Conservation (phyloP, 2,888 invertebrate species). For the Pristionchus entomophagus region DNA sequence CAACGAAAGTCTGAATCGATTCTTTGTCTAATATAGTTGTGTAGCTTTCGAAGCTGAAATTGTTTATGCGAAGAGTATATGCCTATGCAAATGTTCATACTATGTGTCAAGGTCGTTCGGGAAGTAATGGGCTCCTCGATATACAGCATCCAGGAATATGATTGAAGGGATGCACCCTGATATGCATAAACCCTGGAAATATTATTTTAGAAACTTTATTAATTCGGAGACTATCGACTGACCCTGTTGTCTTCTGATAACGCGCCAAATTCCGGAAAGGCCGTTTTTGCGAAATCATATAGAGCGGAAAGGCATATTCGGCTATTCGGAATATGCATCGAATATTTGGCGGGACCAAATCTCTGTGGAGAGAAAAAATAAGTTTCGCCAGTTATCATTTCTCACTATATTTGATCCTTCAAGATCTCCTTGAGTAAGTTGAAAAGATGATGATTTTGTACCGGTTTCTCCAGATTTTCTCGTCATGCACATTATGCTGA, state of each 20-base stretch:
- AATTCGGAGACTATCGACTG: not conserved
- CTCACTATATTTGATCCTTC: not conserved
- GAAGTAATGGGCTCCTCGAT: not conserved
- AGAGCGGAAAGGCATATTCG: not conserved
- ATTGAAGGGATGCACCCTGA: not conserved
- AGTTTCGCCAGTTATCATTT: not conserved
- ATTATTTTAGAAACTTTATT: not conserved
- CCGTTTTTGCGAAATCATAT: not conserved
- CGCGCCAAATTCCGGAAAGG: not conserved
- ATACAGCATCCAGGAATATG: not conserved
- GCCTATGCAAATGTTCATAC: not conserved
- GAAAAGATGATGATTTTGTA: not conserved
- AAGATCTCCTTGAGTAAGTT: not conserved
- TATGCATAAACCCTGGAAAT: not conserved
- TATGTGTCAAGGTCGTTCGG: not conserved
- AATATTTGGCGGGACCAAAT: not conserved
- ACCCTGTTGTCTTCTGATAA: not conserved
- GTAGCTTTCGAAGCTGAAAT: conserved; percentile 11
- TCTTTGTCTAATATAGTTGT: not conserved
- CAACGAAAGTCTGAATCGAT: not conserved
- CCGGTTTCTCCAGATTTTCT: not conserved
- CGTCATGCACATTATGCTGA: not conserved
- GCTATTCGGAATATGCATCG: not conserved
- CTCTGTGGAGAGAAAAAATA: not conserved
- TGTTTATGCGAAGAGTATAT: not conserved